Evolutionary conservation across 2,113 vertebrate species (phyloP), one percentile per base, ranked within the genome.

Genomic region (Porphyrio hochstetteri): DNA sequence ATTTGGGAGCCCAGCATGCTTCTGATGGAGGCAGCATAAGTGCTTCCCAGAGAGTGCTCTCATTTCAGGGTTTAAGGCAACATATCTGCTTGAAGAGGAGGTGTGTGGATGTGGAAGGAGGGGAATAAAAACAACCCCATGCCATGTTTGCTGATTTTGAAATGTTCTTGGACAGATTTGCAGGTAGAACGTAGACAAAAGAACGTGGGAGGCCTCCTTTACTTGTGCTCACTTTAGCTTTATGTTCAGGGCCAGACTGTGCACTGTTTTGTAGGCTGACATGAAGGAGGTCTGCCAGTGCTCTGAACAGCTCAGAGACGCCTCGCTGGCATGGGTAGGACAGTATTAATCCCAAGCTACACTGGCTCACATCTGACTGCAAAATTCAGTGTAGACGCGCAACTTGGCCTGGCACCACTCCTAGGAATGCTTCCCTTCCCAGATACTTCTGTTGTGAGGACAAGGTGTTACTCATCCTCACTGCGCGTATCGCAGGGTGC

Each of bases 131-230:
- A 92, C 95, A 96, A 95, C 78, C 59, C 61, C 81, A 69, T 84
- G 77, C 69, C 70, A 94, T 92, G 85, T 91, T 95, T 96, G 85
- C 67, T 95, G 88, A 93, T 97, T 95, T 97, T 95, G 83, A 96
- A 94, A 84, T 89, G 88, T 94, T 95, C 92, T 95, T 95, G 86
- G 95, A 88, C 82, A 69, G 59, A 56, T 91, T 82, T 96, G 83
- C 91, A 97, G 88, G 93, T 96, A 96, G 90, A 93, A 92, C 92
- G 87, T 71, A 93, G 80, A 89, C 46, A 76, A 31, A 86, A 77
- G 70, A 81, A 92, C 0, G 31, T 94, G 61, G 87, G 90, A 95
- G 60, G 87, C 64, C 79, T 93, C 91, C 67, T 88, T 92, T 31
- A 71, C 82, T 80, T 63, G 42, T 52, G 44, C 35, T 75, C 38